These are phyloP conservation scores for Venustoraphidia nigricollis DNA, from an alignment of 2,888 invertebrate genomes.

Conservation along the genomic window DNA sequence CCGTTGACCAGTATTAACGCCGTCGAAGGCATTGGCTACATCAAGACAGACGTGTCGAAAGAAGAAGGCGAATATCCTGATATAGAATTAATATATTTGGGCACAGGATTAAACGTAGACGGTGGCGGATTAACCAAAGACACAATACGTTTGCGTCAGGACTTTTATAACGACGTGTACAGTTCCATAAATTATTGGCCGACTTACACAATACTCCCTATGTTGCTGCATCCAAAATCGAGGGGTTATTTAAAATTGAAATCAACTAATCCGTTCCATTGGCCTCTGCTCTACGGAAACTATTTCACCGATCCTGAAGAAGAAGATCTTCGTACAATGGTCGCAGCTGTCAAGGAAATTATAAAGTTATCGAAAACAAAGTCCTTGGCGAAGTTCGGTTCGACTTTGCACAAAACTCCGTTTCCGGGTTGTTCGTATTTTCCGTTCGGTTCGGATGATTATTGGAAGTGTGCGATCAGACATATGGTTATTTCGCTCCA, in stretches of 20 bases:
- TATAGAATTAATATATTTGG: slow-evolving; percentile 43
- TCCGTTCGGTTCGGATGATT: slow-evolving; percentile 39
- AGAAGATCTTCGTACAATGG: slow-evolving; percentile 27
- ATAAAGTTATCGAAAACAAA: slow-evolving; percentile 29
- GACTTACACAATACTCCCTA: slow-evolving; percentile 34
- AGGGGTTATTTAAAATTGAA: slow-evolving; percentile 33
- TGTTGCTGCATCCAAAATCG: slow-evolving; percentile 40
- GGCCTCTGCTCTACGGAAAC: slow-evolving; percentile 44
- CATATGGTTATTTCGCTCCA: slow-evolving; percentile 45
- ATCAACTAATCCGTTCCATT: slow-evolving; percentile 36
- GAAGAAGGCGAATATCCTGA: slow-evolving; percentile 41
- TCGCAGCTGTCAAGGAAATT: slow-evolving; percentile 36
- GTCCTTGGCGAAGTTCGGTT: slow-evolving; percentile 39
- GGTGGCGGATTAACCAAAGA: slow-evolving; percentile 27
- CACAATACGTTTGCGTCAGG: slow-evolving; percentile 19
- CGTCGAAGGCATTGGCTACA: slow-evolving; percentile 40
- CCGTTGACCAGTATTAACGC: slow-evolving; percentile 37
- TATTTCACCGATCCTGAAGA: slow-evolving; percentile 34
- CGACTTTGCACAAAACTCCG: slow-evolving; percentile 34
- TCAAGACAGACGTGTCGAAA: slow-evolving; percentile 37
- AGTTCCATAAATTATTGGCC: slow-evolving; percentile 29
- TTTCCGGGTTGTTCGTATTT: slow-evolving; percentile 37
- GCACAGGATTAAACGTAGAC: slow-evolving; percentile 38
- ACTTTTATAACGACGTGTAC: slow-evolving; percentile 29
- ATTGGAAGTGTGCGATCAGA: slow-evolving; percentile 50